Percentiles rank a stretch among this genome's conserved stretches.
These are phyloP conservation scores for Motacilla tschutschensis DNA, from an alignment of 2,113 vertebrate genomes.

Conservation along the genomic window DNA sequence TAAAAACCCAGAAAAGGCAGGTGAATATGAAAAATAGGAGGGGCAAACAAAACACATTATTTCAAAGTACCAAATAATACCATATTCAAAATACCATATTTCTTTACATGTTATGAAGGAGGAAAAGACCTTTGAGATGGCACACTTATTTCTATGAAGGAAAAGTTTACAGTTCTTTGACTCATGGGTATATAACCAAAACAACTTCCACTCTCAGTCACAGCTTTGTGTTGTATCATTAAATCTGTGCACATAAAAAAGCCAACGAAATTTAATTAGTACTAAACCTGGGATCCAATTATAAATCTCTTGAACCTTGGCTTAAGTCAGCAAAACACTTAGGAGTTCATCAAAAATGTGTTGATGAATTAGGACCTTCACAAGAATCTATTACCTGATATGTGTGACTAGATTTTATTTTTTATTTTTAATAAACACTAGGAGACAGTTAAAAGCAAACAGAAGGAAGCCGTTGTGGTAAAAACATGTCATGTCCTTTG, in stretches of 20 bases:
- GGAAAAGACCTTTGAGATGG: neutral
- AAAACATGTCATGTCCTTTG: neutral
- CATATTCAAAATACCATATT: neutral
- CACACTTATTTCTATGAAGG: neutral
- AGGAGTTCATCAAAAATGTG: neutral
- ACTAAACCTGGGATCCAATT: slow-evolving; percentile 15
- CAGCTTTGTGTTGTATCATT: neutral
- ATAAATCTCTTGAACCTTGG: neutral
- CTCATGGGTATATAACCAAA: neutral
- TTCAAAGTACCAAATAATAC: neutral
- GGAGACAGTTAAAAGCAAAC: neutral
- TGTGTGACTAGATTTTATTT: neutral
- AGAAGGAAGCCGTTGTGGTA: neutral
- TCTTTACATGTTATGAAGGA: neutral
- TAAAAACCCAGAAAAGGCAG: neutral
- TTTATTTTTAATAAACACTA: neutral
- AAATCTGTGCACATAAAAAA: neutral
- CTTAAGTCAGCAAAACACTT: slow-evolving; percentile 3
- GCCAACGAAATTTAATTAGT: slow-evolving; percentile 13
- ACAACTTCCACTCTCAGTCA: neutral
- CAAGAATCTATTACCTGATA: neutral
- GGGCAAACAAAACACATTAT: neutral
- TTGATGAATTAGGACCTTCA: slow-evolving; percentile 5
- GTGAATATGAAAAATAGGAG: neutral
- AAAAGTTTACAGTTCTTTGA: neutral